Percentiles rank a stretch among this genome's conserved stretches.
phyloP scores from a whole-genome alignment of 2,113 vertebrate species.

The Tauraco erythrolophus region DNA sequence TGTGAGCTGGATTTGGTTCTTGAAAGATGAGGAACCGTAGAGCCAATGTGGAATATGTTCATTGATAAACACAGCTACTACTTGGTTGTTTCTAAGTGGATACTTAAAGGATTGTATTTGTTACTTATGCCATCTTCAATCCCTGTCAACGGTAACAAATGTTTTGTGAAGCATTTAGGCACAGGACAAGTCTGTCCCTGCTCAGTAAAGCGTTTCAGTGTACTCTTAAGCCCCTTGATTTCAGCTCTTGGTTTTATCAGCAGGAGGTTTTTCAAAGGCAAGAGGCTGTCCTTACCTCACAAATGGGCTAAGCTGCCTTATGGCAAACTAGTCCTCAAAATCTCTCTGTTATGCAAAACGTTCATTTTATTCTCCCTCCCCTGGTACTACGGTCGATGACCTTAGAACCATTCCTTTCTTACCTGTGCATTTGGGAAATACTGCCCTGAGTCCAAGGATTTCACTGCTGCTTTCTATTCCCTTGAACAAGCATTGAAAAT shows the following conservation, averaged over 20 bases:
- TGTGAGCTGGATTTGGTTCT: neutral
- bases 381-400: neutral
- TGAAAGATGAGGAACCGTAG: neutral
- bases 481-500: neutral
- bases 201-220: neutral
- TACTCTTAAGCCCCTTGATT: neutral
- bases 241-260: neutral
- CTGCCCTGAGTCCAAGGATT: neutral
- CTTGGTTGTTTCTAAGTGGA: neutral
- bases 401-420: neutral
- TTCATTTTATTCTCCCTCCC: neutral
- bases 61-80: neutral
- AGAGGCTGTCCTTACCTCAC: neutral
- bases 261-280: neutral
- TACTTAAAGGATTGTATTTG: neutral
- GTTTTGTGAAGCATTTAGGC: neutral
- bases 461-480: neutral
- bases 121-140: neutral
- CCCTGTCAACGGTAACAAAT: neutral
- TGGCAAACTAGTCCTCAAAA: neutral
- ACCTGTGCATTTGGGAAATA: neutral
- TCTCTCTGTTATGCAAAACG: neutral
- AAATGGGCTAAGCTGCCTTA: neutral
- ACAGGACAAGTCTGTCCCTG: neutral
- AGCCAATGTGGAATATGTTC: neutral